A percentile compares a stretch with the other conserved stretches of the same genome.
phyloP scores from a whole-genome alignment of 2,797 vertebrate genomes.

The Enteromius paludinosus region DNA sequence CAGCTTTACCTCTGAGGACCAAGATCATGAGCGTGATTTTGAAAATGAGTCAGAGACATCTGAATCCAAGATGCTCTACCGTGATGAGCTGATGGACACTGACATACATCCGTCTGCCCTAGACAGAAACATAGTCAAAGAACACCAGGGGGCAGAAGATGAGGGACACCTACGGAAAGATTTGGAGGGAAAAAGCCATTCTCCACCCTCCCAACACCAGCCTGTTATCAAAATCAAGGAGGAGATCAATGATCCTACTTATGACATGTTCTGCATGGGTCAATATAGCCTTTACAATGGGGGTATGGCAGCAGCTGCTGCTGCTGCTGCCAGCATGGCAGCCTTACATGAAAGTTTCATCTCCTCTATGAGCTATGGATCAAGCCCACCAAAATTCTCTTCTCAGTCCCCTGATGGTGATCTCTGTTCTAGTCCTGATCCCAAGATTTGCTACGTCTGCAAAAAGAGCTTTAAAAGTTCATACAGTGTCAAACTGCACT shows the following conservation, averaged over 20 bases:
- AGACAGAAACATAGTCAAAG: slow-evolving; percentile 68
- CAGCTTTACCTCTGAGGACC: slow-evolving; percentile 98
- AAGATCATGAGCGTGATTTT: slow-evolving; percentile 96
- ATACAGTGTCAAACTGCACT: slow-evolving; percentile 99
- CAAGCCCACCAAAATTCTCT: slow-evolving; percentile 92
- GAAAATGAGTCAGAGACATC: slow-evolving; percentile 98
- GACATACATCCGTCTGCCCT: slow-evolving; percentile 78
- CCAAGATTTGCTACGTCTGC: slow-evolving; percentile 99
- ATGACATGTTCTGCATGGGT: slow-evolving; percentile 99
- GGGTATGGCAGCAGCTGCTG: slow-evolving; percentile 84
- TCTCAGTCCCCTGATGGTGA: slow-evolving; percentile 91
- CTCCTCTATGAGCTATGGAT: slow-evolving; percentile 92
- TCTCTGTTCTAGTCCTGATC: slow-evolving; percentile 94
- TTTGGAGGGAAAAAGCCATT: slow-evolving; percentile 85
- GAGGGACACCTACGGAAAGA: slow-evolving; percentile 84
- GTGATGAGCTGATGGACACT: slow-evolving; percentile 91
- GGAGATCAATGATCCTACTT: slow-evolving; percentile 95
- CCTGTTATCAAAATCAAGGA: slow-evolving; percentile 95
- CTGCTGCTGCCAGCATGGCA: slow-evolving; percentile 95
- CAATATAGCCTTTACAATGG: slow-evolving; percentile 96
- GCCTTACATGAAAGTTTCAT: slow-evolving; percentile 96
- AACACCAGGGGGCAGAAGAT: slow-evolving; percentile 76
- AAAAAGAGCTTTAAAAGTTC: slow-evolving; percentile 99
- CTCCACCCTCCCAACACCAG: slow-evolving; percentile 85
- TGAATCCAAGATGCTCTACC: slow-evolving; percentile 89